Evolutionary conservation across 2,113 vertebrate species (phyloP).

Genomic region (Dendrocopos noguchii): DNA sequence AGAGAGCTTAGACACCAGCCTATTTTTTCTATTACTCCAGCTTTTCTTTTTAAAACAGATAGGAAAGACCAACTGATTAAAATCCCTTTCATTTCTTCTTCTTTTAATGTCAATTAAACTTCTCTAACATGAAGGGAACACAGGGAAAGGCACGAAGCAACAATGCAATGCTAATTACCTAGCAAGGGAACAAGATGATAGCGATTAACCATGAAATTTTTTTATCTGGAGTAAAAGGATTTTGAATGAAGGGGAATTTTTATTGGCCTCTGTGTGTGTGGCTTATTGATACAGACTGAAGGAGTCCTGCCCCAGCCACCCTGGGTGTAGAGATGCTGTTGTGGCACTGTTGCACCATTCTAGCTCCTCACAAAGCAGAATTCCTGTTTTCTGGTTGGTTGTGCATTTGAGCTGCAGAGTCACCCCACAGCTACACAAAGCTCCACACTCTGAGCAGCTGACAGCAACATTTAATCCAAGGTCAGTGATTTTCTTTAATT

Average conservation of each 20-base stretch:
- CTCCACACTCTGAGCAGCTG: neutral
- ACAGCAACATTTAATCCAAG: conserved; percentile 40
- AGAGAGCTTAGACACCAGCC: conserved; percentile 35
- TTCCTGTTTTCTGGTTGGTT: conserved; percentile 43
- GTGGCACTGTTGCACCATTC: neutral
- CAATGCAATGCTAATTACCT: conserved; percentile 73
- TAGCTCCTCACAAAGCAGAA: neutral
- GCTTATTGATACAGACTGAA: neutral
- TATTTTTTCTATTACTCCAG: conserved; percentile 49
- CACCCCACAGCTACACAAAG: neutral
- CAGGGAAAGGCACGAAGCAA: conserved; percentile 54
- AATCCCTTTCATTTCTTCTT: conserved; percentile 66
- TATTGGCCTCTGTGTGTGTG: neutral
- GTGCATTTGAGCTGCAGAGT: conserved; percentile 44
- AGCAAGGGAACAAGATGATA: conserved; percentile 70
- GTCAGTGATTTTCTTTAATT: conserved; percentile 56
- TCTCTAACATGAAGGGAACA: conserved; percentile 63
- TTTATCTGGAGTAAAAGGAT: conserved; percentile 51
- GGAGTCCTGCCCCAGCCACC: neutral
- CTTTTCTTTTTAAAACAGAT: conserved; percentile 55
- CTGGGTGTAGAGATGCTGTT: neutral
- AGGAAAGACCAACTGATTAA: conserved; percentile 65
- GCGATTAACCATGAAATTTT: conserved; percentile 61
- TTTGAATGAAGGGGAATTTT: neutral
- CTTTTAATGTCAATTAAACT: conserved; percentile 68